Base-by-base conservation (phyloP, 2,888 invertebrate species). In the Lydus trimaculatus region DNA sequence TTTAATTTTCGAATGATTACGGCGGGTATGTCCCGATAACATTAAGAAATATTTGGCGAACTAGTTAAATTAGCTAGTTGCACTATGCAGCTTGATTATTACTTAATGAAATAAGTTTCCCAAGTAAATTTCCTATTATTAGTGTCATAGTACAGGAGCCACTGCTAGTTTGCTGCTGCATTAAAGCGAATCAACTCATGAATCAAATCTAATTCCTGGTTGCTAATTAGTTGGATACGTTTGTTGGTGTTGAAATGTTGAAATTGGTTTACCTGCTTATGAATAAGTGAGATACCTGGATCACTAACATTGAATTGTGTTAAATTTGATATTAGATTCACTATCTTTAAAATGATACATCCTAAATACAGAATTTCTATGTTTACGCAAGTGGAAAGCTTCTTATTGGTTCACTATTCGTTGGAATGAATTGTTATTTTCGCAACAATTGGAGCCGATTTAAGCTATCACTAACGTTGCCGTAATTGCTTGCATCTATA, bases 261-360 rank as follows among this genome's bases (percentile, higher is more conserved):
- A 28, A 56, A 56, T 56, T 56, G 61, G 52, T 52, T 61, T 65
- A 48, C 58, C 25, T n/a, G n/a, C n/a, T 39, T 62, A 36, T 68
- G 64, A 68, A 68, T 68, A 68, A 68, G 48, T 62, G 58, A 68
- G 65, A 28, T 52, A 56, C 48, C 63, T 67, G 66, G 59, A 67
- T 67, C 63, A 36, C 56, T 64, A 64, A 68, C 65, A 65, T 48
- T 23, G 64, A 68, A 68, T 68, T 31, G 61, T 64, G 59, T 58
- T 64, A 61, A 68, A 64, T 62, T 62, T 48, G n/a, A 63, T 52
- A 63, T 48, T 25, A 25, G 15, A 13, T 23, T 13, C 25, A 6
- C 25, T 25, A 58, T 48, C 31, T 48, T 48, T 39, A 64, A 52
- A 52, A 52, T 9, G 23, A 52, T 52, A 11, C 23, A 11, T 52